Percentiles rank a stretch among this genome's conserved stretches.
phyloP scores from a whole-genome alignment of 2,113 vertebrate genomes.

The Paracanthobrama guichenoti region DNA sequence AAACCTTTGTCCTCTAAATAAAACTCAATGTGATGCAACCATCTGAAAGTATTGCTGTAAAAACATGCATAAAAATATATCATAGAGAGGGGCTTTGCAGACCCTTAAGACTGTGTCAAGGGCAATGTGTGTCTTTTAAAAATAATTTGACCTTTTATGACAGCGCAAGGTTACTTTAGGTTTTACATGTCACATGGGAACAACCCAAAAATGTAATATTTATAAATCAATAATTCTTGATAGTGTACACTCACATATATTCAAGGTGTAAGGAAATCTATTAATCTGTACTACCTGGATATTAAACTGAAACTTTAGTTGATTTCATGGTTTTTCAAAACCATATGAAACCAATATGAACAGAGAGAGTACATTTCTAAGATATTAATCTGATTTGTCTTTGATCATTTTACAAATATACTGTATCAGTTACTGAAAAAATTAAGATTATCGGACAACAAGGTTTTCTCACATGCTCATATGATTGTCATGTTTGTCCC shows the following conservation, averaged over 20 bases:
- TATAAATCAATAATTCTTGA: not conserved
- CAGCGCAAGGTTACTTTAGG: not conserved
- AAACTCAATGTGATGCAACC: no score
- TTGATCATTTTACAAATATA: not conserved
- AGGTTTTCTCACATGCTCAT: not conserved
- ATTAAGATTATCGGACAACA: not conserved
- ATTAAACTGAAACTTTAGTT: not conserved
- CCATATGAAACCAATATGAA: not conserved
- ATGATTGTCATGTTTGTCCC: constrained; percentile 13
- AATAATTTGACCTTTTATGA: not conserved
- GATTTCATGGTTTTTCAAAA: not conserved
- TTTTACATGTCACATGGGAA: not conserved
- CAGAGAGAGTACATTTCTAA: not conserved
- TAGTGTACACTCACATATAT: not conserved
- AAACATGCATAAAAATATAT: not conserved
- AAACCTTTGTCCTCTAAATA: no score
- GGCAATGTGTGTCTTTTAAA: not conserved
- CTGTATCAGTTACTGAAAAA: not conserved
- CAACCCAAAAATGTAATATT: not conserved
- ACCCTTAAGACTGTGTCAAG: not conserved
- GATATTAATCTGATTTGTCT: not conserved
- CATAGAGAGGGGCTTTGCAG: not conserved
- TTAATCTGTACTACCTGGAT: not conserved
- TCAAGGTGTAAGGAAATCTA: not conserved
- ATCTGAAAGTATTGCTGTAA: no score